Evolutionary conservation across 2,113 vertebrate genomes (phyloP).

Genomic region (Harpagus bidentatus): DNA sequence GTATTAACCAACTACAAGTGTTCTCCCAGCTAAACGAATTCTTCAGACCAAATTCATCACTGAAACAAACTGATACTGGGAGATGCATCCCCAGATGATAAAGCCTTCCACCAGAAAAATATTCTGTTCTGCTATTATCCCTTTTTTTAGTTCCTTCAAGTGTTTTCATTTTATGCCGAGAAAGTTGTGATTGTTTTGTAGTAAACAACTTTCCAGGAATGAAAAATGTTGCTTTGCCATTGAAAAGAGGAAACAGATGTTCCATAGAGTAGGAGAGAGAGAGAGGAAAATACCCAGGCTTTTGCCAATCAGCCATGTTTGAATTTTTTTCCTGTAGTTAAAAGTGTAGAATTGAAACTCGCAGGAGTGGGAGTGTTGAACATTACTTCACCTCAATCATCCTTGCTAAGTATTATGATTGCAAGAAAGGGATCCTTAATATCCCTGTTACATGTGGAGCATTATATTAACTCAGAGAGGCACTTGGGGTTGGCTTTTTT

Average conservation of each 20-base stretch:
- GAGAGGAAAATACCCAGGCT: neutral
- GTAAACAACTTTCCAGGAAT: neutral
- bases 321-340: neutral
- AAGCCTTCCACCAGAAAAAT: neutral
- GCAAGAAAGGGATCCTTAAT: neutral
- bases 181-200: neutral
- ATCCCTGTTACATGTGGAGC: neutral
- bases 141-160: neutral
- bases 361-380: neutral
- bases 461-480: slow-evolving; percentile 7
- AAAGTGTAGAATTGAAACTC: neutral
- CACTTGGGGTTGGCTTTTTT: neutral
- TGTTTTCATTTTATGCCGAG: neutral
- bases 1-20: neutral
- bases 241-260: neutral
- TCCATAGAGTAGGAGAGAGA: neutral
- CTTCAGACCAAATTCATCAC: neutral
- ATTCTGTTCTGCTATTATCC: accelerated
- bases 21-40: neutral
- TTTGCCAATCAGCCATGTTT: neutral
- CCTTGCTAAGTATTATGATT: neutral
- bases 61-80: neutral
- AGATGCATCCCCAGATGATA: too few species aligned
- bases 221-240: neutral
- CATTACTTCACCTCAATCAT: neutral